Conservation (phyloP, 2,113 vertebrate genomes). For the Dromas ardeola region DNA sequence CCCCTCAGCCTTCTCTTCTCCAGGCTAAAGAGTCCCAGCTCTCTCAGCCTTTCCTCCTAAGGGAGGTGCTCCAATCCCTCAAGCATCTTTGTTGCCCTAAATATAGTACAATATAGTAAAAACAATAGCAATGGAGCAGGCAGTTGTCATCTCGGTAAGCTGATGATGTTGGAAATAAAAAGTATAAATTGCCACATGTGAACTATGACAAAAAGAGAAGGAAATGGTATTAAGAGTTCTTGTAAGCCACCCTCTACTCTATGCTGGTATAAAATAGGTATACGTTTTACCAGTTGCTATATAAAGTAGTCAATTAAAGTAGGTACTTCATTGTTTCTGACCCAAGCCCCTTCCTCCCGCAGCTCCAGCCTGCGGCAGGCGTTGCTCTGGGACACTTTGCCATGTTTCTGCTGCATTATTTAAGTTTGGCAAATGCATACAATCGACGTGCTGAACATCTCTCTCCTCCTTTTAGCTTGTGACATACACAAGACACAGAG, state of each 20-base stretch:
- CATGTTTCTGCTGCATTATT: accelerated
- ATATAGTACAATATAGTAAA: too few relatives aligned
- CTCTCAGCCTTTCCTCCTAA: too few relatives aligned
- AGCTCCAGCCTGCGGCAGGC: not conserved
- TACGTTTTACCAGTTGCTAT: too few relatives aligned
- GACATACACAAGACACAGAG: accelerated
- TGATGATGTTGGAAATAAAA: not conserved
- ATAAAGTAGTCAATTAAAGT: not conserved
- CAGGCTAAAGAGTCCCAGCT: too few relatives aligned
- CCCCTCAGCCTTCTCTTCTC: too few relatives aligned
- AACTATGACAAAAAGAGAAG: not conserved
- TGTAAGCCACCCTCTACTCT: not conserved
- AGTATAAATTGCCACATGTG: not conserved
- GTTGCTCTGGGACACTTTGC: not conserved
- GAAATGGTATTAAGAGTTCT: not conserved
- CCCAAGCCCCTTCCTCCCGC: not conserved
- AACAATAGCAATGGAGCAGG: not conserved
- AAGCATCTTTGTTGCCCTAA: too few relatives aligned
- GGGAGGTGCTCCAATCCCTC: too few relatives aligned
- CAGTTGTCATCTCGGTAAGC: not conserved
- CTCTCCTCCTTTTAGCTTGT: not conserved
- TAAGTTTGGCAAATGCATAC: accelerated
- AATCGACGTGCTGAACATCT: too few relatives aligned
- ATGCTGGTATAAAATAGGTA: not conserved
- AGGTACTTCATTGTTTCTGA: not conserved